Conservation (phyloP, 2,888 invertebrate genomes). For the Diarsia brunnea region DNA sequence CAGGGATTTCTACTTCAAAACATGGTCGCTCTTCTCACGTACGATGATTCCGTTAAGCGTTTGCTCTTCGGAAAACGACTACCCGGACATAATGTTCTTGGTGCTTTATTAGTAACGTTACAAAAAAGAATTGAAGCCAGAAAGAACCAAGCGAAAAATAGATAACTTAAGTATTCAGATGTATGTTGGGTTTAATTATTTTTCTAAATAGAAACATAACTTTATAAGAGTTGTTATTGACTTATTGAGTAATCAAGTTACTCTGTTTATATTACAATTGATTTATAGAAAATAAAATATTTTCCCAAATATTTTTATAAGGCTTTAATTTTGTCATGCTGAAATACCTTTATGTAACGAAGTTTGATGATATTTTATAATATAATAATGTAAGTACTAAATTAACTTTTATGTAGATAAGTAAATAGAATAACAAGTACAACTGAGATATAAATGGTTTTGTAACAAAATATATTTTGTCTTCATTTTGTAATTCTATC, state of each 20-base stretch:
- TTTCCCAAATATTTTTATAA: constrained; percentile 62
- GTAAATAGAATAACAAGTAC: constrained; percentile 49
- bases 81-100: constrained; percentile 97
- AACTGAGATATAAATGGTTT: constrained; percentile 58
- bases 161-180: constrained; percentile 74
- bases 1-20: constrained; percentile 97
- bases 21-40: constrained; percentile 98
- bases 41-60: constrained; percentile 97
- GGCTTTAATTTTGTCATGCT: constrained; percentile 65
- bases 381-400: constrained; percentile 60
- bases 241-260: constrained; percentile 28
- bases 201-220: constrained; percentile 22
- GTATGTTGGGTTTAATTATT: constrained; percentile 32
- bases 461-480: constrained; percentile 60
- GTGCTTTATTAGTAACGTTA: constrained; percentile 94
- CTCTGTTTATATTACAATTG: constrained; percentile 39
- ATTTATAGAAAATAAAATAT: constrained; percentile 56
- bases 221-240: constrained; percentile 39
- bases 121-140: constrained; percentile 95
- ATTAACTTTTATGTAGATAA: constrained; percentile 63
- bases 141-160: constrained; percentile 84
- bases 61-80: constrained; percentile 96
- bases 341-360: constrained; percentile 57
- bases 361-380: constrained; percentile 53
- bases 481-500: constrained; percentile 51